Conservation (phyloP, 92 coral and sea anemone genomes). For the Blastomussa wellsi region DNA sequence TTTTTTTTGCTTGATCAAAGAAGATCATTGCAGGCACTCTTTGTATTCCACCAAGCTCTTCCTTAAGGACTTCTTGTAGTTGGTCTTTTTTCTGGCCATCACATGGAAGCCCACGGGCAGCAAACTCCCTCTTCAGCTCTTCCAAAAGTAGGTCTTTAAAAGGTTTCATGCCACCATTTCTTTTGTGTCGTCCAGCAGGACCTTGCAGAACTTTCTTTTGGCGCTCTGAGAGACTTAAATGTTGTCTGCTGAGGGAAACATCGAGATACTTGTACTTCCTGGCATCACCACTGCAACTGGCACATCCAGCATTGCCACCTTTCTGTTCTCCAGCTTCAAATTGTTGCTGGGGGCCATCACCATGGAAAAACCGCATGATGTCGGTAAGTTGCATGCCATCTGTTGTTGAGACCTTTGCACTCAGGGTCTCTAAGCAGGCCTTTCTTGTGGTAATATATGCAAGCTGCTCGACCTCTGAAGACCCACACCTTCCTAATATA, state of each 20-base stretch:
- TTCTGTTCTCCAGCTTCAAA: slow-evolving; percentile 53
- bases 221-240: slow-evolving; percentile 39
- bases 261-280: slow-evolving; percentile 22
- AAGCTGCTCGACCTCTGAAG: slow-evolving; percentile 9
- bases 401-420: background rate
- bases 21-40: slow-evolving; percentile 7
- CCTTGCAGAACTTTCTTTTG: slow-evolving; percentile 26
- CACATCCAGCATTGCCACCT: slow-evolving; percentile 55
- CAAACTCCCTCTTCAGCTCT: background rate
- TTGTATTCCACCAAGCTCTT: background rate
- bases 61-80: background rate
- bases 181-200: slow-evolving; percentile 26
- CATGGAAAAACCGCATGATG: slow-evolving; percentile 56
- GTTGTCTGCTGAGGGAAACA: slow-evolving; percentile 30
- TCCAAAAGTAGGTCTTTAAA: slow-evolving; percentile 39
- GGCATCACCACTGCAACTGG: slow-evolving; percentile 44
- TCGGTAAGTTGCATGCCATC: slow-evolving; percentile 34
- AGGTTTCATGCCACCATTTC: slow-evolving; percentile 50
- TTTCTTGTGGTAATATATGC: slow-evolving; percentile 45
- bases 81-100: slow-evolving; percentile 7
- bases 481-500: slow-evolving; percentile 2
- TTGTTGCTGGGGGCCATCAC: slow-evolving; percentile 59
- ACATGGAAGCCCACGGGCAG: background rate
- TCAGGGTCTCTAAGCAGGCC: slow-evolving; percentile 33
- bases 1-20: slow-evolving; percentile 1